These are phyloP conservation scores for Cephus pygmeus DNA, from an alignment of 2,888 invertebrate species.

Conservation along the genomic window DNA sequence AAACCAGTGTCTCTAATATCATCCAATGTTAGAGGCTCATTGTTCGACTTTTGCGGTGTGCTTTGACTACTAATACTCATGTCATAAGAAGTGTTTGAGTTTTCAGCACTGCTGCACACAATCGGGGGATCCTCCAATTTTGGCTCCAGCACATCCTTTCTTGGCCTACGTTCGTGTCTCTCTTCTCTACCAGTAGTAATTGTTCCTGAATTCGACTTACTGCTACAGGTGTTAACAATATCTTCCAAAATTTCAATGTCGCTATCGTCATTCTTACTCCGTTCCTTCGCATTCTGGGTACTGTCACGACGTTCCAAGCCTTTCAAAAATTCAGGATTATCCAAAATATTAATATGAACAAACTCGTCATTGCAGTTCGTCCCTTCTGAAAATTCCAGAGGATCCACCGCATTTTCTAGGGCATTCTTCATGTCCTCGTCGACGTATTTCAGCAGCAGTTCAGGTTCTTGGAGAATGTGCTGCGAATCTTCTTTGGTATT, in stretches of 20 bases:
- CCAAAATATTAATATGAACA: conserved; percentile 51
- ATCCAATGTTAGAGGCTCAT: conserved; percentile 47
- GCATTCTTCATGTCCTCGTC: conserved; percentile 20
- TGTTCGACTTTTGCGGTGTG: not conserved
- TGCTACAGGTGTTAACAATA: not conserved
- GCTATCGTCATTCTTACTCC: conserved; percentile 48
- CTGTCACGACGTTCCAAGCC: conserved; percentile 10
- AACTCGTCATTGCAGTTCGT: conserved; percentile 44
- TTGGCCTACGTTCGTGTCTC: conserved; percentile 9
- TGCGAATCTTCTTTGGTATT: not conserved
- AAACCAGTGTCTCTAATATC: conserved; percentile 61
- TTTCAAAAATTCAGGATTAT: conserved; percentile 46
- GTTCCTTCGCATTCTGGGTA: not conserved
- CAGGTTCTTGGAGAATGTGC: conserved; percentile 26
- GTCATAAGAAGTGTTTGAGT: conserved; percentile 23
- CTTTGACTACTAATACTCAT: conserved; percentile 5
- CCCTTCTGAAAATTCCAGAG: conserved; percentile 24
- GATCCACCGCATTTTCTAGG: conserved; percentile 33
- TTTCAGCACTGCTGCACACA: conserved; percentile 26
- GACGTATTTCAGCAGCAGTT: conserved; percentile 31
- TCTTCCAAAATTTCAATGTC: conserved; percentile 55
- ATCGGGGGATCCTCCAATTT: not conserved
- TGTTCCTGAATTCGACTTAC: not conserved
- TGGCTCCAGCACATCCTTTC: conserved; percentile 10
- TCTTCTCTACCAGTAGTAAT: conserved; percentile 9